phyloP scores from a whole-genome alignment of 2,797 vertebrate genomes.

The Micropoecilia bifurca region DNA sequence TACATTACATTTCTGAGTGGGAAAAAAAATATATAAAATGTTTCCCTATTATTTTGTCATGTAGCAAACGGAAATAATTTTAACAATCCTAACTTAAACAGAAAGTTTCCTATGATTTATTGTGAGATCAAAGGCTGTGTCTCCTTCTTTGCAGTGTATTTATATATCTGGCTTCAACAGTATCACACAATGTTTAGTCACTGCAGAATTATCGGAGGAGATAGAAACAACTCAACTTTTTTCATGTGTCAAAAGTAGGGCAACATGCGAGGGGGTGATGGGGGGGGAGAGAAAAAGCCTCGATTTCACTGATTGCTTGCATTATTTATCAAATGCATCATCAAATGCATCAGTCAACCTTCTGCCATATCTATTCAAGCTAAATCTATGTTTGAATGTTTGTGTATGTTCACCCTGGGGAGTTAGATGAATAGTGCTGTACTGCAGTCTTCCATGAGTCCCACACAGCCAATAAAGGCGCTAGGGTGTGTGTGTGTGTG shows the following conservation, averaged over 20 bases:
- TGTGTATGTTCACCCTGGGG: constrained; percentile 21
- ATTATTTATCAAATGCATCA: constrained; percentile 82
- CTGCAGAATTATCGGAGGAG: constrained; percentile 24
- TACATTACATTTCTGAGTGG: not conserved
- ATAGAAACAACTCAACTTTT: constrained; percentile 45
- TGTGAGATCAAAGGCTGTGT: not conserved
- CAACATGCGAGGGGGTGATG: constrained; percentile 51
- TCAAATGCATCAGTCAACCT: constrained; percentile 79
- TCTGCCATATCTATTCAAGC: constrained; percentile 75
- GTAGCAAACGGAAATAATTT: not conserved
- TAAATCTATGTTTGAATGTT: constrained; percentile 18
- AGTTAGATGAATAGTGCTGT: constrained; percentile 26
- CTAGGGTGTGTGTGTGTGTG: not conserved
- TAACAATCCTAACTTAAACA: not conserved
- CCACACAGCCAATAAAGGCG: constrained; percentile 12
- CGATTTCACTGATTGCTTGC: constrained; percentile 75
- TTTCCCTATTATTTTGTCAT: not conserved
- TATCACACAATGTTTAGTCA: constrained; percentile 11
- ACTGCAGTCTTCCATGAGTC: constrained; percentile 1
- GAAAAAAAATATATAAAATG: not conserved
- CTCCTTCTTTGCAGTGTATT: not conserved
- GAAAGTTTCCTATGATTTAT: not conserved
- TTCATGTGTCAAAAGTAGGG: constrained; percentile 76
- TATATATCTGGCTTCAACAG: not conserved
- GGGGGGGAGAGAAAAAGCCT: constrained; percentile 38